A percentile compares a stretch with the other conserved stretches of the same genome.
Conservation (phyloP, 2,888 invertebrate species). For the Anthophora plumipes region DNA sequence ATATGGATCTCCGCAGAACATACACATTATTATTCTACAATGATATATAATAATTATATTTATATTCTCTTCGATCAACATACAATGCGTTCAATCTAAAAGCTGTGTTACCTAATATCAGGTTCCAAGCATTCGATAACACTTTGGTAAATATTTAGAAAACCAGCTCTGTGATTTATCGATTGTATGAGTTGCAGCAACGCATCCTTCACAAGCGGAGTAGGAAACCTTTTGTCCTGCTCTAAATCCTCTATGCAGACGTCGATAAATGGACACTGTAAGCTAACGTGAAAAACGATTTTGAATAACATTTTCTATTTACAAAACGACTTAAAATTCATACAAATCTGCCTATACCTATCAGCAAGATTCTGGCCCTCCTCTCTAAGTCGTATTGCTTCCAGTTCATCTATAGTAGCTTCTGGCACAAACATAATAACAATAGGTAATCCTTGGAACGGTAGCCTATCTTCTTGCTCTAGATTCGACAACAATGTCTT, state of each 20-base stretch:
- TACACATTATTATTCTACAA: slow-evolving; percentile 94
- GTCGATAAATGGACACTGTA: slow-evolving; percentile 95
- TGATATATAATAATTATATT: slow-evolving; percentile 1
- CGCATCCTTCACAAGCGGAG: slow-evolving; percentile 89
- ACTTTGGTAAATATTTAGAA: slow-evolving; percentile 90
- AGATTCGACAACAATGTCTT: slow-evolving; percentile 95
- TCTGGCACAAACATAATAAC: slow-evolving; percentile 96
- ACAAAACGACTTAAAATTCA: neutral
- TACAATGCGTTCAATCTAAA: neutral
- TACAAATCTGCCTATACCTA: slow-evolving; percentile 87
- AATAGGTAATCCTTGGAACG: slow-evolving; percentile 94
- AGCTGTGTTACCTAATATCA: slow-evolving; percentile 89
- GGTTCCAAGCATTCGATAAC: slow-evolving; percentile 93
- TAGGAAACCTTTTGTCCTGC: slow-evolving; percentile 87
- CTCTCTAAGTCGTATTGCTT: slow-evolving; percentile 92
- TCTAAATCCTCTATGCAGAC: slow-evolving; percentile 87
- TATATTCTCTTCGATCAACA: neutral
- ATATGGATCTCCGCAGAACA: slow-evolving; percentile 98
- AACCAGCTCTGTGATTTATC: slow-evolving; percentile 91
- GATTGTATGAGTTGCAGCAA: slow-evolving; percentile 91
- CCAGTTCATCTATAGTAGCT: slow-evolving; percentile 92
- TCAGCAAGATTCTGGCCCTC: slow-evolving; percentile 96
- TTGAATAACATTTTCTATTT: slow-evolving; percentile 12
- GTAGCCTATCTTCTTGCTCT: slow-evolving; percentile 94
- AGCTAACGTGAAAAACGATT: slow-evolving; percentile 84